Evolutionary conservation across 2,113 vertebrate species (phyloP).

Genomic region (Vulpes ferrilata): DNA sequence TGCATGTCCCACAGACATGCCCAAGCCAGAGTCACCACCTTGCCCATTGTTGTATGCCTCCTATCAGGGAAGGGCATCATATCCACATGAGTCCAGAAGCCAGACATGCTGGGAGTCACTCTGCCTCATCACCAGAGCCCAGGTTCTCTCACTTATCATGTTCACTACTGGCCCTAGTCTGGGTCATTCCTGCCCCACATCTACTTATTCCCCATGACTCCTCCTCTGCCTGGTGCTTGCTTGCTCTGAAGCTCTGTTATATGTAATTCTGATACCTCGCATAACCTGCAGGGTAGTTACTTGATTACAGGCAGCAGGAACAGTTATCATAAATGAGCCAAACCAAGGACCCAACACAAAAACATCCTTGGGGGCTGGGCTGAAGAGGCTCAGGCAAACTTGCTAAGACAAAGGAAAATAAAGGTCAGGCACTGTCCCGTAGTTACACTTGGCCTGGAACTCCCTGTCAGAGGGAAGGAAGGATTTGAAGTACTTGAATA

Average conservation of each 20-base stretch:
- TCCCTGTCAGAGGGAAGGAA: not conserved
- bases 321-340: not conserved
- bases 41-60: not conserved
- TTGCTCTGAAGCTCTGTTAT: not conserved
- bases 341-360: not conserved
- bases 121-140: not conserved
- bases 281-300: accelerated
- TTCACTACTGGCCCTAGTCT: not conserved
- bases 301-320: not conserved
- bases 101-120: not conserved
- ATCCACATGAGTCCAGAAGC: not conserved
- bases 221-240: not conserved
- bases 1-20: not conserved
- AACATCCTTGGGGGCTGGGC: not conserved
- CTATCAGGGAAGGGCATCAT: not conserved
- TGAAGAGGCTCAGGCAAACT: not conserved
- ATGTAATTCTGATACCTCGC: not conserved
- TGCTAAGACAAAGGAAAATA: not conserved
- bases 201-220: no score
- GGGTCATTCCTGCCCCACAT: not conserved
- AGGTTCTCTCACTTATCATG: not conserved
- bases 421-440: not conserved
- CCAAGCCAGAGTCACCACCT: not conserved
- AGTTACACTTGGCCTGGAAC: not conserved
- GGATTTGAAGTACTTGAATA: not conserved